A percentile compares a stretch with the other conserved stretches of the same genome.
These are phyloP conservation scores for Excalfactoria chinensis DNA, from an alignment of 2,113 vertebrate genomes.

Conservation along the genomic window DNA sequence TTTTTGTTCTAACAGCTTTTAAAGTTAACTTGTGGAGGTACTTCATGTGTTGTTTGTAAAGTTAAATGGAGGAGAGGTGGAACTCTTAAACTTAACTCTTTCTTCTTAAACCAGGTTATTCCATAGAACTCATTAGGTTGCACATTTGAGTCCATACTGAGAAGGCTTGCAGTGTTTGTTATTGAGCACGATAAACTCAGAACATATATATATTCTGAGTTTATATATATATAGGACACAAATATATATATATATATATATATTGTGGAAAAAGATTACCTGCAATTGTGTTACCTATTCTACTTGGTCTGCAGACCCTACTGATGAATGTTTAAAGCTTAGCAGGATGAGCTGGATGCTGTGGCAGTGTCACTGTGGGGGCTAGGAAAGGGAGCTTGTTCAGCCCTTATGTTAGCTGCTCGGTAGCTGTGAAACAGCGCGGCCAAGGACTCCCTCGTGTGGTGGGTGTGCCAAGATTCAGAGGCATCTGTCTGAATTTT, in stretches of 20 bases:
- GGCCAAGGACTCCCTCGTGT: conserved; percentile 61
- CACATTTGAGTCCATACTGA: neutral
- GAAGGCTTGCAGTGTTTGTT: neutral
- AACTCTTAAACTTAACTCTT: neutral
- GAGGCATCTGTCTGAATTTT: fast-evolving
- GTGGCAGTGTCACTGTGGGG: fast-evolving
- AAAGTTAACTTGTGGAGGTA: neutral
- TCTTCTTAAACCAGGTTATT: neutral
- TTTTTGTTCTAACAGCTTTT: neutral
- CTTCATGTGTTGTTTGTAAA: neutral
- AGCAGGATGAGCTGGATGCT: neutral
- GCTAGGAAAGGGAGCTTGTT: neutral
- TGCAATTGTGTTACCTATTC: neutral
- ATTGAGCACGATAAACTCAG: neutral
- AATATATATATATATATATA: no score
- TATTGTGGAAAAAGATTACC: neutral
- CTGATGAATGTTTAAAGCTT: neutral
- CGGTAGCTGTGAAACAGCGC: neutral
- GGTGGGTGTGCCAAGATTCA: neutral
- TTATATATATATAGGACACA: no score
- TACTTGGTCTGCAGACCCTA: neutral
- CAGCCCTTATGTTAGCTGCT: fast-evolving
- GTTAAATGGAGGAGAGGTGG: neutral
- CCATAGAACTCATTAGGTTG: neutral
- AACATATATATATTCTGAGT: no score